Conservation (phyloP, 1,140 invertebrate genomes). For the Anagrus nilaparvatae region DNA sequence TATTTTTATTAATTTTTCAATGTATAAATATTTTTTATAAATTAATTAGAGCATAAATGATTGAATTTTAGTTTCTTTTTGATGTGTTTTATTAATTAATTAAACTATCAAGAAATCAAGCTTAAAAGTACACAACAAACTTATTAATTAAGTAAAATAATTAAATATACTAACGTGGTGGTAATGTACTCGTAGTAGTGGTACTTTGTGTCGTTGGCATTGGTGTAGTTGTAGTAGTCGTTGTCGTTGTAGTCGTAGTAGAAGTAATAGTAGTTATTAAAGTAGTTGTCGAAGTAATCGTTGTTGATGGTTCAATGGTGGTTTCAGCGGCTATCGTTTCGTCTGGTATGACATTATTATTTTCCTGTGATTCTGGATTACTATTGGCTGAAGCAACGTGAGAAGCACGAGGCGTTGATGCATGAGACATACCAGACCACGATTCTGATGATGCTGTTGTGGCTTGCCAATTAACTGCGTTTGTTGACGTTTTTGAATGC, state of each 20-base stretch:
- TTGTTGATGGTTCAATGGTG: constrained; percentile 47
- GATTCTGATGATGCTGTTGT: constrained; percentile 36
- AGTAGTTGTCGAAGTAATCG: constrained; percentile 39
- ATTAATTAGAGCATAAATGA: too few relatives aligned
- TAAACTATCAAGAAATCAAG: too few relatives aligned
- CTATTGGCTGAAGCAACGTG: constrained; percentile 33
- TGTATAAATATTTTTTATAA: too few relatives aligned
- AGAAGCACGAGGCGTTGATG: constrained; percentile 33
- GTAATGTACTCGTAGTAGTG: constrained; percentile 54
- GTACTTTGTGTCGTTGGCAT: constrained; percentile 45
- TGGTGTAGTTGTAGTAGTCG: constrained; percentile 42
- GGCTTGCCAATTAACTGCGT: background rate
- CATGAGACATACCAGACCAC: constrained; percentile 36
- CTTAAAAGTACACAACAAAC: too few relatives aligned
- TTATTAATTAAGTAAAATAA: too few relatives aligned
- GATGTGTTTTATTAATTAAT: too few relatives aligned
- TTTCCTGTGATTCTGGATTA: constrained; percentile 16
- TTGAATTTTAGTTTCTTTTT: too few relatives aligned
- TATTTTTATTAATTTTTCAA: too few relatives aligned
- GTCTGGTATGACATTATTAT: constrained; percentile 39
- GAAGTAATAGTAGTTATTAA: constrained; percentile 22
- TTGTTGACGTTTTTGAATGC: constrained; percentile 18
- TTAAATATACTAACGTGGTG: constrained; percentile 51
- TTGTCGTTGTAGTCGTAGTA: background rate
- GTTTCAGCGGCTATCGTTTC: constrained; percentile 34